Evolutionary conservation across 2,113 vertebrate genomes (phyloP).

Genomic region (Labeo rohita): DNA sequence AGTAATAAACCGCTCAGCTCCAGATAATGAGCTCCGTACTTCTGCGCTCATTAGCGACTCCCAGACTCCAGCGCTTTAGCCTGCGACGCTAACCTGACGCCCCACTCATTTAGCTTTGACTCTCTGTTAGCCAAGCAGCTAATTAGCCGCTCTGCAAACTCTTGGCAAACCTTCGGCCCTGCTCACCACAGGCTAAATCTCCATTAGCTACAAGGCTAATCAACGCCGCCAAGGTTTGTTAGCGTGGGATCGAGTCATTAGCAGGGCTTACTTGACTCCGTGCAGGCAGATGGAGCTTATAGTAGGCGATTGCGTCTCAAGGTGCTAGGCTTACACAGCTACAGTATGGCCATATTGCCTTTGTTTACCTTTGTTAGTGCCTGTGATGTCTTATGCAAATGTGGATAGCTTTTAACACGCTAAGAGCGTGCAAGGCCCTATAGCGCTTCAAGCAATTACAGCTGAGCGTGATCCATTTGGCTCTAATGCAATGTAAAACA

Average conservation of each 20-base stretch:
- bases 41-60: constrained; percentile 68
- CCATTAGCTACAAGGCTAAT: constrained; percentile 44
- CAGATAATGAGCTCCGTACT: constrained; percentile 70
- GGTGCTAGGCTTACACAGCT: not conserved
- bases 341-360: not conserved
- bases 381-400: not conserved
- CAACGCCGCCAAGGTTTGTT: constrained; percentile 25
- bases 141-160: constrained; percentile 27
- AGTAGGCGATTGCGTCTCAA: constrained; percentile 22
- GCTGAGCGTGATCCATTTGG: not conserved
- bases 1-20: constrained; percentile 70
- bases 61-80: constrained; percentile 3
- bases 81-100: constrained; percentile 21
- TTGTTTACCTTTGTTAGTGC: not conserved
- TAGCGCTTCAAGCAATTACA: not conserved
- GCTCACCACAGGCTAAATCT: constrained; percentile 47
- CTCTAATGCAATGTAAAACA: no score
- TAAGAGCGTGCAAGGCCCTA: not conserved
- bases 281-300: constrained; percentile 64
- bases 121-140: constrained; percentile 33
- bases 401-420: not conserved
- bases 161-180: constrained; percentile 45
- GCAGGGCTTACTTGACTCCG: constrained; percentile 27
- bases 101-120: constrained; percentile 8
- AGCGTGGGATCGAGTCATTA: constrained; percentile 25